Percentiles rank a stretch among this genome's conserved stretches.
Evolutionary conservation across 1,140 invertebrate genomes (phyloP).

Genomic region (Neodiprion lecontei): DNA sequence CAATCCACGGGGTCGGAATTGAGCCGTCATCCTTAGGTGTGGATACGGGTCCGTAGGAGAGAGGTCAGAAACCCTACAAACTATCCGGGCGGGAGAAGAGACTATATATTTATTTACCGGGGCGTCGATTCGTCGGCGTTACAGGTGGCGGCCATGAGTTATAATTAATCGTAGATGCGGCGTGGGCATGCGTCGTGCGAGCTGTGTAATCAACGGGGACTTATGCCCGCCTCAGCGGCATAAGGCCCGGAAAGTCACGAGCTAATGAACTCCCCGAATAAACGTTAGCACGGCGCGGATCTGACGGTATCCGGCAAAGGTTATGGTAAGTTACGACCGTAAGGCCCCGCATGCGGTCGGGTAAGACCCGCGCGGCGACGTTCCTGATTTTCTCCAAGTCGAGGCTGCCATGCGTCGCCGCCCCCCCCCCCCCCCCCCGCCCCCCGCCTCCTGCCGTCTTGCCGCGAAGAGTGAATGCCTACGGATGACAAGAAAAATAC

Average conservation of each 20-base stretch:
- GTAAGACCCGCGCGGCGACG: not conserved
- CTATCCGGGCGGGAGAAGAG: not conserved
- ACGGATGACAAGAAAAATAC: slow-evolving; percentile 5
- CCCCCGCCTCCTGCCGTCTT: not conserved
- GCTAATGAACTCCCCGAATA: not conserved
- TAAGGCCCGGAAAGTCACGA: not conserved
- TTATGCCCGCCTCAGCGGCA: too few relatives aligned
- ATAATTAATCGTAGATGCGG: not conserved
- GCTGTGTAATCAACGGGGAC: not conserved
- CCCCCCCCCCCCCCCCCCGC: not conserved
- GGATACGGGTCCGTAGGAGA: too few relatives aligned
- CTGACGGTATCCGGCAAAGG: too few relatives aligned
- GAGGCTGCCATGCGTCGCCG: not conserved
- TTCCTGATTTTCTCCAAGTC: not conserved
- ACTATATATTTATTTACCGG: not conserved
- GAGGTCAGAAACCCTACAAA: not conserved
- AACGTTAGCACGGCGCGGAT: too few relatives aligned
- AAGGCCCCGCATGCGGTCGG: too few relatives aligned
- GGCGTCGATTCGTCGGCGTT: not conserved
- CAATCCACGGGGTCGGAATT: slow-evolving; percentile 12
- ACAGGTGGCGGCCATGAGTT: not conserved
- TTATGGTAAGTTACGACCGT: too few relatives aligned
- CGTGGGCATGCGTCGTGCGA: not conserved
- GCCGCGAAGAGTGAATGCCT: not conserved
- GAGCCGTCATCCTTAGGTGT: not conserved